Evolutionary conservation across 2,113 vertebrate genomes (phyloP).

Genomic region (Oenanthe oenanthe): DNA sequence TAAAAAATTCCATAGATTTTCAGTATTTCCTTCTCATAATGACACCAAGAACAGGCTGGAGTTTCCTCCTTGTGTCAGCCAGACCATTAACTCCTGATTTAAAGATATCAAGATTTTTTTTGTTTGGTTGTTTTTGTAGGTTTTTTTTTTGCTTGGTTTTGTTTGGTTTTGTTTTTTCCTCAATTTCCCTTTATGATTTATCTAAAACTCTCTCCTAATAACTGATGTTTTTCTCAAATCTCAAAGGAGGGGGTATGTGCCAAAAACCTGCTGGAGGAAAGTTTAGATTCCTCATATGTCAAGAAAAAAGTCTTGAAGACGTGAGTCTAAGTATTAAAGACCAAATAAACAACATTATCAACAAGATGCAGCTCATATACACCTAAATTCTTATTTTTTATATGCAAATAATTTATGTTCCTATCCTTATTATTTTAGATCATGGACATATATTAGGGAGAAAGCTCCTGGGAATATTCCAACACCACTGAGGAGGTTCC

Average conservation of each 20-base stretch:
- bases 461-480: not conserved
- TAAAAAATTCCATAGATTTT: not conserved
- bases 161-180: not conserved
- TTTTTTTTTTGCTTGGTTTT: too few species aligned
- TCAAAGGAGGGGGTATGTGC: rapidly evolving
- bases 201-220: not conserved
- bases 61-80: not conserved
- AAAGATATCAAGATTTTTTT: not conserved
- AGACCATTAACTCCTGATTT: not conserved
- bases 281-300: rapidly evolving
- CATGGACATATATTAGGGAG: rapidly evolving
- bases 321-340: not conserved
- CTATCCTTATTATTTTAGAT: not conserved
- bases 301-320: not conserved
- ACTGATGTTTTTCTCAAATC: not conserved
- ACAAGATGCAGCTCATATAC: rapidly evolving
- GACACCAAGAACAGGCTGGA: not conserved
- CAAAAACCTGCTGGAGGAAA: not conserved
- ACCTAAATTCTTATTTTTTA: not conserved
- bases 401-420: not conserved
- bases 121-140: too few species aligned
- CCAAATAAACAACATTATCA: not conserved
- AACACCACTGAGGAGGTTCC: rapidly evolving
- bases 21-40: not conserved
- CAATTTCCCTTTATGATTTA: not conserved